Base-by-base conservation (phyloP, 2,888 invertebrate genomes). In the Tipula lateralis region DNA sequence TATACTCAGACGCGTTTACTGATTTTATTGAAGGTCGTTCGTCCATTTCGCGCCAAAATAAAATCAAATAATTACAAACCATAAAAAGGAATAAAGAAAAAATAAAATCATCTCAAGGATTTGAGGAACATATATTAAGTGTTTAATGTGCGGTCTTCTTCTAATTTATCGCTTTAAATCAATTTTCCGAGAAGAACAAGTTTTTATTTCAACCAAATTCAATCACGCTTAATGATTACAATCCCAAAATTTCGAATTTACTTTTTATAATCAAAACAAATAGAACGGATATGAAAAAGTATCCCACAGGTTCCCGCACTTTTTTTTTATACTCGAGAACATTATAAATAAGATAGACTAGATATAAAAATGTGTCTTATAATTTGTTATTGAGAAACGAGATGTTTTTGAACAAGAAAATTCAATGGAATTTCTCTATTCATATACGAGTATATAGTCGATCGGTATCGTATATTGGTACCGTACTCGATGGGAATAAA, bases 201-300 rank as follows among this genome's bases (percentile, higher is more conserved):
- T 44, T 44, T 44, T 39, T 44, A 24, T 24, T 66, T 24, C 66
- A 24, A 24, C 66, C 19, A 66, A 66, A 66, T 9, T 66, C 66
- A 66, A 66, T 66, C 66, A 66, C 66, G 66, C 66, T 66, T 66
- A 66, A 24, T 66, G 9, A 66, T 66, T 24, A 66, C 66, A 24
- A 66, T 66, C 66, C 66, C 66, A 66, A 66, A 66, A 9, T 66
- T 66, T 66, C 24, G 9, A 44, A 44, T 44, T 44, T 16, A 1
- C 5, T 16, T 44, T 19, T 66, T 66, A 66, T 66, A 66, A 66
- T 66, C 66, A 66, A 66, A 66, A 24, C 66, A 66, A 66, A 66
- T 24, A 66, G 66, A 66, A 66, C 66, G 66, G 66, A 66, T 66
- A 66, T 66, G 66, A 66, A 66, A 66, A 66, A 66, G 24, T 66